Conservation (phyloP, 1,140 invertebrate genomes). For the Gonatopus flavifemur region DNA sequence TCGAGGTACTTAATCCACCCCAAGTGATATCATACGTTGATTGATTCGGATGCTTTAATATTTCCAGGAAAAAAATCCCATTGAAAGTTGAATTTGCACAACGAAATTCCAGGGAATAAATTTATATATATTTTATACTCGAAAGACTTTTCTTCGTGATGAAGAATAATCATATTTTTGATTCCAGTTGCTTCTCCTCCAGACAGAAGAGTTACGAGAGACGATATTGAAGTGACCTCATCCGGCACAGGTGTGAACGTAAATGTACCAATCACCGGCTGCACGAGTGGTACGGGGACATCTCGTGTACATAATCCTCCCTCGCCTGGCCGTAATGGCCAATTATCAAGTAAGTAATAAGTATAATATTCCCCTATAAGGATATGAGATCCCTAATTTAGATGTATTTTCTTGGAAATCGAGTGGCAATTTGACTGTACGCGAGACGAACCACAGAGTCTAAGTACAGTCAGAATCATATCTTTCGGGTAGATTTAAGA, state of each 20-base stretch:
- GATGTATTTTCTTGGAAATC: no score
- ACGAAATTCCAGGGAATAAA: neutral
- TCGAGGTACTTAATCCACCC: no score
- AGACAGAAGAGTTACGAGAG: conserved; percentile 58
- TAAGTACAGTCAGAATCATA: no score
- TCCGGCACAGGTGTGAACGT: conserved; percentile 29
- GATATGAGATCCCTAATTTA: no score
- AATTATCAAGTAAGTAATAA: conserved; percentile 63
- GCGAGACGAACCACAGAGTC: no score
- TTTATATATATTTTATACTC: no score
- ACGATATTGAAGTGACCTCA: conserved; percentile 48
- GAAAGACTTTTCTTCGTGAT: conserved; percentile 2
- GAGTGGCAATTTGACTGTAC: no score
- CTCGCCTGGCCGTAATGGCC: conserved; percentile 59
- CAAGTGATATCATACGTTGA: no score
- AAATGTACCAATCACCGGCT: conserved; percentile 29
- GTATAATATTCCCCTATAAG: no score
- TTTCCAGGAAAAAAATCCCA: neutral
- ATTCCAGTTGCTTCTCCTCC: conserved; percentile 67
- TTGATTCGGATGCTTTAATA: no score
- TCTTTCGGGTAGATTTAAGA: no score
- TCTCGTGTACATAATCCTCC: conserved; percentile 42
- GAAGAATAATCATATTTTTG: conserved; percentile 9
- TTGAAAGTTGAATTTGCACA: neutral
- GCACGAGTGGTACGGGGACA: conserved; percentile 31